These are phyloP conservation scores for Bombus superbus DNA, from an alignment of 1,140 invertebrate species.

Conservation along the genomic window DNA sequence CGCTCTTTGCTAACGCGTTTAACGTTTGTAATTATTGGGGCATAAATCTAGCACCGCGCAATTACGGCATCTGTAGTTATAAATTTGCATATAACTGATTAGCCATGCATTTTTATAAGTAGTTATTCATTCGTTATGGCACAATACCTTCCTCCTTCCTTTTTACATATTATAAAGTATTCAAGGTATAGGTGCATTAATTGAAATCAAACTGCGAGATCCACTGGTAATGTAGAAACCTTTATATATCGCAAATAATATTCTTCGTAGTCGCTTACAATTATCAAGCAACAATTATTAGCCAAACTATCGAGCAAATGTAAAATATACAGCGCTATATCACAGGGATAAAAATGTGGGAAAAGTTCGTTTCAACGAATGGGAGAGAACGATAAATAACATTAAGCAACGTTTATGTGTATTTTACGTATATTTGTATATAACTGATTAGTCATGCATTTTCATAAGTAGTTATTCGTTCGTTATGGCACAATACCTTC, in stretches of 20 bases:
- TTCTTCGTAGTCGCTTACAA: not conserved
- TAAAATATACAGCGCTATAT: not conserved
- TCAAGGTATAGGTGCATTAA: too few species aligned
- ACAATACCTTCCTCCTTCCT: not conserved
- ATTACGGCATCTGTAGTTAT: not conserved
- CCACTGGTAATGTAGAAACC: not conserved
- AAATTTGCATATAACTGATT: not conserved
- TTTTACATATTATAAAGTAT: too few species aligned
- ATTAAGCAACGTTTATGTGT: too few species aligned
- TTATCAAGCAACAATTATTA: not conserved
- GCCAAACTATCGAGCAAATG: not conserved
- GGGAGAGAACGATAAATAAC: too few species aligned
- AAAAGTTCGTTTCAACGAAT: not conserved
- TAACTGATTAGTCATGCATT: not conserved
- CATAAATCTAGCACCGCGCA: not conserved
- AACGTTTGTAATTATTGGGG: not conserved
- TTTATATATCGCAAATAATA: not conserved
- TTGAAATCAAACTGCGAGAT: too few species aligned
- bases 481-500: not conserved
- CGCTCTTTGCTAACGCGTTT: too few species aligned
- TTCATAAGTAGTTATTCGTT: too few species aligned
- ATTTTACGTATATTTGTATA: not conserved
- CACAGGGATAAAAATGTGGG: not conserved
- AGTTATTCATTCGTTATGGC: not conserved
- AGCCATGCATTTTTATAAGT: too few species aligned